Percentiles rank a stretch among this genome's conserved stretches.
Conservation (phyloP, 2,113 vertebrate species). For the Bambusicola thoracicus region DNA sequence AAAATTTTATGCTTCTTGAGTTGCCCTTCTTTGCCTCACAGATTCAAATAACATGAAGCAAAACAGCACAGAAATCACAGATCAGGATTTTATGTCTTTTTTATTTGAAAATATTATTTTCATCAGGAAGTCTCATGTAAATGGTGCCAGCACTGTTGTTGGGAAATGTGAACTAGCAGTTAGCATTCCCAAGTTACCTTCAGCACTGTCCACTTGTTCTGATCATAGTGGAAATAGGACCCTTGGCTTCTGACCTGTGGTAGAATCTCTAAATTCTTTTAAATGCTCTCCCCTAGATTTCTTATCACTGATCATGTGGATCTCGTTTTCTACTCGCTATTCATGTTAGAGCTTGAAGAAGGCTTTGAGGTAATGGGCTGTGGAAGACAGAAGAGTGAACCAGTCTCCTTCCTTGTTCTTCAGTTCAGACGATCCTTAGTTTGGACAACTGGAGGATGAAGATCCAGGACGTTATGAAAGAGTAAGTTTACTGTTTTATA, state of each 20-base stretch:
- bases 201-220: background rate
- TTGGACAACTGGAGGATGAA: background rate
- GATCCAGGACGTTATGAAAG: background rate
- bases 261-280: background rate
- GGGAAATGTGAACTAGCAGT: background rate
- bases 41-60: background rate
- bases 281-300: background rate
- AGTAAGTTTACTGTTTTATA: background rate
- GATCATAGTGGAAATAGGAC: background rate
- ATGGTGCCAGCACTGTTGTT: background rate
- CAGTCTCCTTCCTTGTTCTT: background rate
- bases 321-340: background rate
- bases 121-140: background rate
- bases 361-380: background rate
- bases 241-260: background rate
- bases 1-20: background rate
- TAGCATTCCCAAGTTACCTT: background rate
- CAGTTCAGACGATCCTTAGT: background rate
- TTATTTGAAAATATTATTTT: background rate
- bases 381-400: background rate
- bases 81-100: background rate
- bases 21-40: background rate
- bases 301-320: background rate
- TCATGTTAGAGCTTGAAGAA: background rate
- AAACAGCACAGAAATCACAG: background rate